These are phyloP conservation scores for Xylota segnis DNA, from an alignment of 2,888 invertebrate species.

Conservation along the genomic window DNA sequence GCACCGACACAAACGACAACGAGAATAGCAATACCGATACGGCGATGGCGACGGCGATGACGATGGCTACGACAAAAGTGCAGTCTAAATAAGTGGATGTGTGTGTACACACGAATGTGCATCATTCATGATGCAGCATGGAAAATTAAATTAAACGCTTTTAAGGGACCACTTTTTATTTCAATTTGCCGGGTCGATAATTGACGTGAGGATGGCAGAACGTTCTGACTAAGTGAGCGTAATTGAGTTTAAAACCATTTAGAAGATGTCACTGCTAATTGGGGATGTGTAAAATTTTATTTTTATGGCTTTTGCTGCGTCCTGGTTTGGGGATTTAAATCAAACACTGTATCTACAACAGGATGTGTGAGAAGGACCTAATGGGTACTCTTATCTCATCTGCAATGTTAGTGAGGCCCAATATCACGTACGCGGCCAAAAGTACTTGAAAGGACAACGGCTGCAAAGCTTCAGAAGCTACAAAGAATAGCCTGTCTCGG, in stretches of 20 bases:
- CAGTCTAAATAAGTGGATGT: slow-evolving; percentile 35
- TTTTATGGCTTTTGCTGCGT: slow-evolving; percentile 29
- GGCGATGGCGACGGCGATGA: neutral
- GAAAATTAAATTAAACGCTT: slow-evolving; percentile 75
- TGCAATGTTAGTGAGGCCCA: no score
- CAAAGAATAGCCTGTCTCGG: no score
- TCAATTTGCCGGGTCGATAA: slow-evolving; percentile 70
- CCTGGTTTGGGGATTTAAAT: neutral
- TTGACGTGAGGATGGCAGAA: slow-evolving; percentile 58
- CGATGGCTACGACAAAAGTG: slow-evolving; percentile 39
- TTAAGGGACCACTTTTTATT: slow-evolving; percentile 70
- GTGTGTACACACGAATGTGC: slow-evolving; percentile 11
- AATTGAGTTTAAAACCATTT: slow-evolving; percentile 72
- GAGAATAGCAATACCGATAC: no score
- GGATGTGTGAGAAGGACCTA: no score
- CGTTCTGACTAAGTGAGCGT: slow-evolving; percentile 62
- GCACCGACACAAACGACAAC: no score
- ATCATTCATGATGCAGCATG: slow-evolving; percentile 44
- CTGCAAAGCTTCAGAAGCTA: no score
- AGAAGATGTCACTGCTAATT: slow-evolving; percentile 71
- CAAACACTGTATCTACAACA: no score
- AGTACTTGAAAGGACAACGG: no score
- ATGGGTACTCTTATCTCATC: no score
- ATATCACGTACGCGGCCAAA: no score
- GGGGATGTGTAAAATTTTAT: slow-evolving; percentile 52